Percentiles rank a stretch among this genome's conserved stretches.
These are phyloP conservation scores for Folsomia candida DNA, from an alignment of 2,888 invertebrate species.

Conservation along the genomic window DNA sequence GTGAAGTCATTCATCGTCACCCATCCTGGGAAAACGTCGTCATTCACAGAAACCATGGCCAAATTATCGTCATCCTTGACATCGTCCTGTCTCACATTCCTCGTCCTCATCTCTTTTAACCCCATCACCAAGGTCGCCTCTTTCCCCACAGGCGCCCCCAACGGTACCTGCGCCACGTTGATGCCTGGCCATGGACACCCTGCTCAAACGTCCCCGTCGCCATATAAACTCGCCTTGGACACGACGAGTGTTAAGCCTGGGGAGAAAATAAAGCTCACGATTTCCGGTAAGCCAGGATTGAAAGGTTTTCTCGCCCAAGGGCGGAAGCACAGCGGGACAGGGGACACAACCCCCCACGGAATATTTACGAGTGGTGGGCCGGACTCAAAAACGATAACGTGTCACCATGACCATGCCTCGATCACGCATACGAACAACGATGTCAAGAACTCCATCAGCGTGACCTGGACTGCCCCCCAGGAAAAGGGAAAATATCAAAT, in stretches of 20 bases:
- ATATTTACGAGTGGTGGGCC: neutral
- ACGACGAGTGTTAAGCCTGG: neutral
- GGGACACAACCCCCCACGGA: neutral
- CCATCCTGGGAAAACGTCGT: too few species aligned
- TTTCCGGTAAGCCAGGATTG: neutral
- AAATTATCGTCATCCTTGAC: too few species aligned
- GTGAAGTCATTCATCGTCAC: too few species aligned
- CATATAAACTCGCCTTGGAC: neutral
- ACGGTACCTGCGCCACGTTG: neutral
- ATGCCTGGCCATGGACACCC: neutral
- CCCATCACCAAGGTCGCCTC: too few species aligned
- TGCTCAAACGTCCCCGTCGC: neutral
- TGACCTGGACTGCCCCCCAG: neutral
- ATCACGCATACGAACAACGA: neutral
- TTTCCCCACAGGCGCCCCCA: neutral
- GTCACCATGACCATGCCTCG: neutral
- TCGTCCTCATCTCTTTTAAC: neutral
- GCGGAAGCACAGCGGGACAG: neutral
- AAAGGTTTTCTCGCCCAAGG: neutral
- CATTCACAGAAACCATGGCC: too few species aligned
- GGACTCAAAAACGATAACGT: neutral
- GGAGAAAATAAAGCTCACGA: neutral
- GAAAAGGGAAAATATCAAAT: neutral
- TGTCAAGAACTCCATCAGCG: neutral
- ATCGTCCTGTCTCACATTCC: too few species aligned